Evolutionary conservation across 2,113 vertebrate genomes (phyloP), one percentile per base, ranked within the genome.

Genomic region (Electrona antarctica): DNA sequence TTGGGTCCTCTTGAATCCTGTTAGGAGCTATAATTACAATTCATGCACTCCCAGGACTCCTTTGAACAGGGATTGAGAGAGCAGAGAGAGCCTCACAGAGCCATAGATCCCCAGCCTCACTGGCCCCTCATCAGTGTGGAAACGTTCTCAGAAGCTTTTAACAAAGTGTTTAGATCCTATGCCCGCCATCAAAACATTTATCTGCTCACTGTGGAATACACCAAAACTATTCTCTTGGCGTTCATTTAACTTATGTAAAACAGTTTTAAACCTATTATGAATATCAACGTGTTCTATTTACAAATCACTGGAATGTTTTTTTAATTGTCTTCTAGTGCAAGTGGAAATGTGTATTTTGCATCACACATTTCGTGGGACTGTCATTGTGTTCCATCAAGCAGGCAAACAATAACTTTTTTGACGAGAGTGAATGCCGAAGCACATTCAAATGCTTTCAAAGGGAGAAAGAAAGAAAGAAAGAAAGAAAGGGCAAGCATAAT

Each of bases 11-110:
- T 89, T 65, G 78, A 91, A 86, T 91, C 89, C 89, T 91, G 88
- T 92, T 89, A 92, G 82, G 84, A 83, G 70, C 86, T 81, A 88
- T 88, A 91, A 92, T 91, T 92, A 89, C 84, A 90, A 90, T 90
- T 90, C 87, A 92, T 87, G 84, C 81, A 76, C 81, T 83, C 80
- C 74, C 78, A 62, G 79, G 1, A 13, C 78, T 80, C 50, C 86
- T 92, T 90, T 90, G 76, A 90, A 86, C 82, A 77, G 68, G 61
- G 74, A 78, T 77, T 76, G 79, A 84, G 83, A 73, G 67, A 74
- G 81, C 49, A 79, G 67, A 78, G 78, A 77, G 69, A 70, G 75
- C 68, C 50, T 58, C 70, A 8, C 61, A 77, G 78, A 82, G 75
- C 59, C 62, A 73, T 64, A 81, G 81, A 70, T 60, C 77, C 52